Evolutionary conservation across 2,888 invertebrate genomes (phyloP).

Genomic region (Archips xylosteana): DNA sequence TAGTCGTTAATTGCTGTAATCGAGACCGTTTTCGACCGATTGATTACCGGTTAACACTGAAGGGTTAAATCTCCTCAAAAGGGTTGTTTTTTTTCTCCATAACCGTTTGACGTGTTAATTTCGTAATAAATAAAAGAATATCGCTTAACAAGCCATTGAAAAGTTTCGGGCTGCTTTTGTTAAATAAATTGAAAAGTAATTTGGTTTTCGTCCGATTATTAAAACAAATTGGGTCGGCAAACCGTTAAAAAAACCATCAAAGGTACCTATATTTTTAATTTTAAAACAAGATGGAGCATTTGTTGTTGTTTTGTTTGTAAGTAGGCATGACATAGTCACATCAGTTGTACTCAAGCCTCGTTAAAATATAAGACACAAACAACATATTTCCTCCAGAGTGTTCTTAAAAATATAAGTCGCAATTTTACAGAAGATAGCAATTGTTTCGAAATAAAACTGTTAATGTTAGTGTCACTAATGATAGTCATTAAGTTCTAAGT

Average conservation of each 20-base stretch:
- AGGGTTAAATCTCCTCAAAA: constrained; percentile 66
- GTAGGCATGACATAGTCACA: too few species aligned
- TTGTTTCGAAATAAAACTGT: background rate
- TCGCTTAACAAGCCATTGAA: constrained; percentile 46
- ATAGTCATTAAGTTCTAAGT: constrained; percentile 58
- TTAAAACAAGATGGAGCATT: too few species aligned
- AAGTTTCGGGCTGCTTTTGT: constrained; percentile 36
- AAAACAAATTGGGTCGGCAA: constrained; percentile 33
- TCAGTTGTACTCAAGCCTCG: too few species aligned
- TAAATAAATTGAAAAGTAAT: constrained; percentile 40
- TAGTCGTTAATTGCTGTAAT: constrained; percentile 63
- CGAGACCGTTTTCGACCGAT: constrained; percentile 61
- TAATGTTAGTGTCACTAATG: constrained; percentile 49
- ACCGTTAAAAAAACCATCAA: background rate
- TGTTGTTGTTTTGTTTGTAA: too few species aligned
- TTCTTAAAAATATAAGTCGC: background rate
- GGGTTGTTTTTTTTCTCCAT: constrained; percentile 65
- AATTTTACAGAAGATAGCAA: background rate
- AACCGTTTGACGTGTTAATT: constrained; percentile 74
- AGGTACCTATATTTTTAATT: background rate
- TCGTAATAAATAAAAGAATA: constrained; percentile 65
- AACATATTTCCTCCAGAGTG: background rate
- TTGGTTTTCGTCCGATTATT: constrained; percentile 39
- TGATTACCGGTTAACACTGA: constrained; percentile 69
- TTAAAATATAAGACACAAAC: too few species aligned